These are phyloP conservation scores for Pangasianodon hypophthalmus DNA, from an alignment of 2,113 vertebrate genomes.

Conservation along the genomic window DNA sequence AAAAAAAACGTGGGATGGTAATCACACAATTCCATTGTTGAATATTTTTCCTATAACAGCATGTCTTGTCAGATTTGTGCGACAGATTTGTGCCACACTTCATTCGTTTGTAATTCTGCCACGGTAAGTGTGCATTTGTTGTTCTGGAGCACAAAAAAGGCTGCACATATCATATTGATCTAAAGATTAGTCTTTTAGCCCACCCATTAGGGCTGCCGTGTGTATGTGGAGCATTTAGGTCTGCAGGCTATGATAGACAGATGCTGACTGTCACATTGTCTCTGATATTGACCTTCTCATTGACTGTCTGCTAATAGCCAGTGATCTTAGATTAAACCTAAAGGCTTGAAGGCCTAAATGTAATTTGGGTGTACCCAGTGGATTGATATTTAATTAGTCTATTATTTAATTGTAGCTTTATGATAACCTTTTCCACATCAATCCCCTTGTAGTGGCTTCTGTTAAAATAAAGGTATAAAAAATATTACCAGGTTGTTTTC, in stretches of 20 bases:
- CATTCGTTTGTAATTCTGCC: not conserved
- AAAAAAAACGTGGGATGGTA: not conserved
- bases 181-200: not conserved
- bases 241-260: not conserved
- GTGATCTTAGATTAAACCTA: constrained; percentile 9
- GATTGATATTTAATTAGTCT: constrained; percentile 14
- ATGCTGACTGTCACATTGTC: not conserved
- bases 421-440: not conserved
- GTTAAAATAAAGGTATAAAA: constrained; percentile 11
- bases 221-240: constrained; percentile 2
- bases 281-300: not conserved
- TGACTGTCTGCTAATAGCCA: not conserved
- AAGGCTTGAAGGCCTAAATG: not conserved
- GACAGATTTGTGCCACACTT: not conserved
- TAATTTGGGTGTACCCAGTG: not conserved
- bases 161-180: constrained; percentile 26
- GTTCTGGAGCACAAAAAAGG: not conserved
- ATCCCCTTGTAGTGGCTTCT: not conserved
- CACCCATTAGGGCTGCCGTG: constrained; percentile 3
- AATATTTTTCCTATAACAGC: not conserved
- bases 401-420: not conserved
- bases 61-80: not conserved
- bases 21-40: not conserved
- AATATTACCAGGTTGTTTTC: constrained; percentile 4
- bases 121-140: not conserved